A percentile compares a stretch with the other conserved stretches of the same genome.
These are phyloP conservation scores for Exaiptasia diaphana DNA, from an alignment of 64 coral and sea anemone species.

Conservation along the genomic window DNA sequence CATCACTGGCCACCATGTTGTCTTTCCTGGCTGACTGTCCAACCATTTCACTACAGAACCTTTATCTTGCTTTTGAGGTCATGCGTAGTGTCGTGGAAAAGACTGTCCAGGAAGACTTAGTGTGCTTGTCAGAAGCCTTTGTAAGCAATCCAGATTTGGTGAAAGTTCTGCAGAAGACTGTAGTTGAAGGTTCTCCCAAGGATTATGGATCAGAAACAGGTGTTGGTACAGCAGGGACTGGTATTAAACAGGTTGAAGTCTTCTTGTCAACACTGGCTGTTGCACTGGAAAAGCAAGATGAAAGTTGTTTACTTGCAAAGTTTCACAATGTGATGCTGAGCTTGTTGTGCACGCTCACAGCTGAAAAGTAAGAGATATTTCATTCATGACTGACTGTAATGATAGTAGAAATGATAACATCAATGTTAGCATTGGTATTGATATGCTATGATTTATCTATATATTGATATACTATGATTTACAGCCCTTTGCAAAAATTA, in stretches of 20 bases:
- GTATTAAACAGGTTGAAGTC: constrained; percentile 39
- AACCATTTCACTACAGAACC: constrained; percentile 1
- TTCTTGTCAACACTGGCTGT: constrained; percentile 36
- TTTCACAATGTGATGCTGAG: constrained; percentile 45
- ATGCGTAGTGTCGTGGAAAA: constrained; percentile 19
- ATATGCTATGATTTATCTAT: too few species aligned
- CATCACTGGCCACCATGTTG: constrained; percentile 4
- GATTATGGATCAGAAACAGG: constrained; percentile 9
- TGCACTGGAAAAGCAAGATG: constrained; percentile 1
- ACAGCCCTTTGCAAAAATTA: too few species aligned
- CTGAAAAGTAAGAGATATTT: constrained; percentile 4
- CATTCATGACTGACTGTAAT: too few species aligned
- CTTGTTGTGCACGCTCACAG: neutral
- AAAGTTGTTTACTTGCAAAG: neutral
- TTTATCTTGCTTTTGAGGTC: constrained; percentile 39
- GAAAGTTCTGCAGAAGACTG: neutral
- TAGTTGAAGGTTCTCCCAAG: constrained; percentile 10
- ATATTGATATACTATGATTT: too few species aligned
- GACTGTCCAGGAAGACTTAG: neutral
- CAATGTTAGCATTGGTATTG: too few species aligned
- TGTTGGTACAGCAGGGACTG: constrained; percentile 18
- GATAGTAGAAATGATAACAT: too few species aligned
- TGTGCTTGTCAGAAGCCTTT: neutral
- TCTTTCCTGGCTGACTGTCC: neutral
- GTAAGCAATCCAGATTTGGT: constrained; percentile 43